Conservation (phyloP, 2,113 vertebrate genomes). For the Tylochromis polylepis region DNA sequence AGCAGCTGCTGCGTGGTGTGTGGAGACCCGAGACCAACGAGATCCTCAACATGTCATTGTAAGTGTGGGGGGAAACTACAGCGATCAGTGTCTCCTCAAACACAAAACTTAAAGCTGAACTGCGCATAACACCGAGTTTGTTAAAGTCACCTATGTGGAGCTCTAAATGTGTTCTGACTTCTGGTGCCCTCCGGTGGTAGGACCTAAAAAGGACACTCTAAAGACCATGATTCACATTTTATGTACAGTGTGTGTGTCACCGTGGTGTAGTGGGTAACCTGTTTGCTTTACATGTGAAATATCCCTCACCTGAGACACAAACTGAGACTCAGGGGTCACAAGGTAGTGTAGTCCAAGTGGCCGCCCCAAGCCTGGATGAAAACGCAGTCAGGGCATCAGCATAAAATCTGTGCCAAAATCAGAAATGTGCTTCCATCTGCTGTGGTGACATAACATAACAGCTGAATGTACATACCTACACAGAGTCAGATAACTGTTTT, state of each 20-base stretch:
- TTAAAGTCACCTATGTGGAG: accelerated
- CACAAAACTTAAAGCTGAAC: neutral
- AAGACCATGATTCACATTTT: neutral
- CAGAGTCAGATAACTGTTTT: neutral
- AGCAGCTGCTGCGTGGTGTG: slow-evolving; percentile 92
- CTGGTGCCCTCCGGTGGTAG: neutral
- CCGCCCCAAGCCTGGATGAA: neutral
- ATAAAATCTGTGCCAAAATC: neutral
- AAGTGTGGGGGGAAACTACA: slow-evolving; percentile 54
- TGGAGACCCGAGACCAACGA: slow-evolving; percentile 96
- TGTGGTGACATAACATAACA: neutral
- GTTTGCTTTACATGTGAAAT: neutral
- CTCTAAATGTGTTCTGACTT: neutral
- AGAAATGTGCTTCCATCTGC: neutral
- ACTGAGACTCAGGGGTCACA: neutral
- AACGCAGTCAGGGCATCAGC: neutral
- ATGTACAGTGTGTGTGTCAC: neutral
- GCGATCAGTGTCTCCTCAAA: neutral
- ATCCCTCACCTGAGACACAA: neutral
- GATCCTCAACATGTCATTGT: slow-evolving; percentile 97
- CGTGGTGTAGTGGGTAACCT: neutral
- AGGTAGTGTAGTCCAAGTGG: neutral
- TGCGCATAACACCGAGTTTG: neutral
- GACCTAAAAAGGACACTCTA: neutral
- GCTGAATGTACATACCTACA: neutral